Percentiles rank a stretch among this genome's conserved stretches.
phyloP scores from a whole-genome alignment of 2,888 invertebrate species.

The Malthinus seriepunctatus region DNA sequence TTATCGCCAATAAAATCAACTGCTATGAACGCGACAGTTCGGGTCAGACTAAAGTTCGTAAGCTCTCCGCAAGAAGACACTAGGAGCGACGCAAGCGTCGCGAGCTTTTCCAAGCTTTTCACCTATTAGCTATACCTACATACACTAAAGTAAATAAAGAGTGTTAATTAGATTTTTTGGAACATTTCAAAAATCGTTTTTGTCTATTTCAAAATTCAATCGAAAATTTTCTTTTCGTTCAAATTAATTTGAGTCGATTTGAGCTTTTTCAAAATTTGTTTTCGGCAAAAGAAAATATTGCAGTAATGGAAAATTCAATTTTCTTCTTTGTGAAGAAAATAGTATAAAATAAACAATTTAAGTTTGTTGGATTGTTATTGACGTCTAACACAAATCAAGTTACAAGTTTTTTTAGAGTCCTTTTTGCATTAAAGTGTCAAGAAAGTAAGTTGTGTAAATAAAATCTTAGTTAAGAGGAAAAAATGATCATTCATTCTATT shows the following conservation, averaged over 20 bases:
- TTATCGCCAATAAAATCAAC: constrained; percentile 36
- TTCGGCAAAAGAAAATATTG: background rate
- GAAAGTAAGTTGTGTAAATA: background rate
- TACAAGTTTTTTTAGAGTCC: too few species aligned
- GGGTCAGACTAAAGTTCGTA: constrained; percentile 52
- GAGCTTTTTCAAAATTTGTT: background rate
- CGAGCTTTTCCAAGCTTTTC: constrained; percentile 23
- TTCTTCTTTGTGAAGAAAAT: background rate
- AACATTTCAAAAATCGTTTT: constrained; percentile 12
- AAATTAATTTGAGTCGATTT: background rate
- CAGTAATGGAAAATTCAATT: background rate
- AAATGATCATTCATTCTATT: constrained; percentile 28
- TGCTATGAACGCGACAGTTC: constrained; percentile 46
- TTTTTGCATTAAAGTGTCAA: too few species aligned
- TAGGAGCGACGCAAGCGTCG: constrained; percentile 33
- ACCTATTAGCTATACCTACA: constrained; percentile 18
- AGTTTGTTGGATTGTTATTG: too few species aligned
- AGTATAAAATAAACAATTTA: too few species aligned
- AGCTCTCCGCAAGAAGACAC: constrained; percentile 48
- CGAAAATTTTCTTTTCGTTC: background rate
- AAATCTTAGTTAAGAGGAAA: constrained; percentile 2
- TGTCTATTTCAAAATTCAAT: too few species aligned
- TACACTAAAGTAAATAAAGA: constrained; percentile 27
- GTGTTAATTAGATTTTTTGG: constrained; percentile 22
- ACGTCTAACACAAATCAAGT: too few species aligned